phyloP scores from a whole-genome alignment of 2,113 vertebrate species.

The Mirounga angustirostris region DNA sequence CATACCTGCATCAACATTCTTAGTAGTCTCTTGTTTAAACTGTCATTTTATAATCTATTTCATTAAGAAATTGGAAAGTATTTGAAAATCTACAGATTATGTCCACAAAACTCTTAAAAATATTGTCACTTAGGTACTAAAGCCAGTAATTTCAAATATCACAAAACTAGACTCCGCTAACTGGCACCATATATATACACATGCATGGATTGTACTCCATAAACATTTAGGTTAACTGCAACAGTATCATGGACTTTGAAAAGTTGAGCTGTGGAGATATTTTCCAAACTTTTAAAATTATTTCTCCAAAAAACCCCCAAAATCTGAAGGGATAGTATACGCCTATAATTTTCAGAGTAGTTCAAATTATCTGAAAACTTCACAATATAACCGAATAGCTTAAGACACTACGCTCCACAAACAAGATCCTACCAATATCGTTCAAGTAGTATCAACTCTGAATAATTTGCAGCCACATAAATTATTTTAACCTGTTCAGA shows the following conservation, averaged over 20 bases:
- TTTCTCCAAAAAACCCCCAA: not conserved
- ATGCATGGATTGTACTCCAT: not conserved
- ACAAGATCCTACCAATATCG: not conserved
- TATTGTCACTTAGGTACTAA: not conserved
- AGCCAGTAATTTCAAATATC: conserved; percentile 33
- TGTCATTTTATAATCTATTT: not conserved
- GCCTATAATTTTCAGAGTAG: not conserved
- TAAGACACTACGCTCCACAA: not conserved
- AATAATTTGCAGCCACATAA: not conserved
- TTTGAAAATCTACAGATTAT: conserved; percentile 16
- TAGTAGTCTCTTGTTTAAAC: conserved; percentile 7
- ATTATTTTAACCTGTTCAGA: not conserved
- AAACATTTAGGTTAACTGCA: not conserved
- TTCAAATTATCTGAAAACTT: not conserved
- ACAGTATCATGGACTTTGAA: not conserved
- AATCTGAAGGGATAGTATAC: not conserved
- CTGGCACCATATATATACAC: not conserved
- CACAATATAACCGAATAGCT: not conserved
- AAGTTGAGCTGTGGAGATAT: not conserved
- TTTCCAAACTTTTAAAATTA: conserved; percentile 23
- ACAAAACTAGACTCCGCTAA: not conserved
- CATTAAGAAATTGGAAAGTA: conserved; percentile 17
- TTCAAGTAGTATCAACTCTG: not conserved
- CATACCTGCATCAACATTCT: not conserved
- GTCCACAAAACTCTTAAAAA: conserved; percentile 7